Evolutionary conservation across 2,113 vertebrate species (phyloP).

Genomic region (Pagrus major): DNA sequence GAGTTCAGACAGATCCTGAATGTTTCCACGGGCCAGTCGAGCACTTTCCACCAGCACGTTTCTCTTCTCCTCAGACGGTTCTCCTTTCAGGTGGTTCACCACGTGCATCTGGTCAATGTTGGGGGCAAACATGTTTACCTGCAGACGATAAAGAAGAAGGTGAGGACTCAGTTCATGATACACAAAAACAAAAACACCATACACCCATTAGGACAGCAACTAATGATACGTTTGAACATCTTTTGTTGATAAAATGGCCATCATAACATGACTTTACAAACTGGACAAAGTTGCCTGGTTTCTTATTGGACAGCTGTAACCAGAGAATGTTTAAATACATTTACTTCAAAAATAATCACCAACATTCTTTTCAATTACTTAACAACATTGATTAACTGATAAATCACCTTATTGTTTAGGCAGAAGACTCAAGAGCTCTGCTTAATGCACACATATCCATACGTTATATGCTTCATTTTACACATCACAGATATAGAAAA

Average conservation of each 20-base stretch:
- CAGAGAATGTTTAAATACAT: not conserved
- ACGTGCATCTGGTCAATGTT: constrained; percentile 90
- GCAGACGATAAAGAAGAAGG: constrained; percentile 2
- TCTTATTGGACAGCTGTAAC: not conserved
- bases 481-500: too few relatives aligned
- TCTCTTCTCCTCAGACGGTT: constrained; percentile 85
- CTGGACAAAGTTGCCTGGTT: not conserved
- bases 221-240: too few relatives aligned
- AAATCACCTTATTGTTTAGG: too few relatives aligned
- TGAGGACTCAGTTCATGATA: not conserved
- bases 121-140: constrained; percentile 91
- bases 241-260: not conserved
- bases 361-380: too few relatives aligned
- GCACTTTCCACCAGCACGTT: constrained; percentile 89
- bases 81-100: constrained; percentile 86
- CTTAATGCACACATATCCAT: too few relatives aligned
- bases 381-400: not conserved
- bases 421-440: too few relatives aligned
- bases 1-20: constrained; percentile 86
- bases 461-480: too few relatives aligned
- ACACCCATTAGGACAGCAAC: not conserved
- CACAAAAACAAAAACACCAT: not conserved
- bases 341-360: too few relatives aligned
- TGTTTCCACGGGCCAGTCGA: constrained; percentile 85
- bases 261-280: not conserved